phyloP scores from a whole-genome alignment of 2,888 invertebrate genomes.

The Drosophila parthenogenetica region DNA sequence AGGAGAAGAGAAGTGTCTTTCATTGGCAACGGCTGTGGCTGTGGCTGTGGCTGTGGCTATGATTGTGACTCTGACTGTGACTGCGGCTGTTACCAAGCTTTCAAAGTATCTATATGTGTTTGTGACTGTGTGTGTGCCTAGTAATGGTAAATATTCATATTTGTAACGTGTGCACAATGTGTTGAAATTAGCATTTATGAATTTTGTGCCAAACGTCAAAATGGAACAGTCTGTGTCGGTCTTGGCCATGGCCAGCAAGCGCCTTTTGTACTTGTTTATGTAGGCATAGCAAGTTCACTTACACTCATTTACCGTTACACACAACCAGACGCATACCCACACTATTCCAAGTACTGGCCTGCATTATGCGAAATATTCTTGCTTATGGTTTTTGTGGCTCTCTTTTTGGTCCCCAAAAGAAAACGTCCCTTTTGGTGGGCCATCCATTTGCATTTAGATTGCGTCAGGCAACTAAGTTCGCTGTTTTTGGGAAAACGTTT shows the following conservation, averaged over 20 bases:
- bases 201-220: conserved; percentile 81
- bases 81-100: conserved; percentile 45
- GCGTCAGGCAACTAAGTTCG: conserved; percentile 46
- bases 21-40: conserved; percentile 31
- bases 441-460: conserved; percentile 78
- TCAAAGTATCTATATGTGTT: conserved; percentile 44
- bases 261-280: conserved; percentile 53
- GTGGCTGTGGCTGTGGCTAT: conserved; percentile 43
- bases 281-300: conserved; percentile 38
- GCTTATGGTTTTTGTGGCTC: conserved; percentile 74
- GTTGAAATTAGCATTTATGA: conserved; percentile 84
- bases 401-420: conserved; percentile 47
- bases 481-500: not conserved
- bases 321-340: no score
- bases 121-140: conserved; percentile 52
- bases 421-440: conserved; percentile 45
- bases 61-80: conserved; percentile 37
- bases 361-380: conserved; percentile 69
- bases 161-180: conserved; percentile 80
- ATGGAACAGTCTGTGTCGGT: conserved; percentile 60
- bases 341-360: conserved; percentile 38
- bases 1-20: not conserved
- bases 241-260: conserved; percentile 24
- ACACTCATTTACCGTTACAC: conserved; percentile 20
- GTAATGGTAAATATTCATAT: conserved; percentile 81